phyloP scores from a whole-genome alignment of 1,140 invertebrate genomes.

The Sycophila sp. region DNA sequence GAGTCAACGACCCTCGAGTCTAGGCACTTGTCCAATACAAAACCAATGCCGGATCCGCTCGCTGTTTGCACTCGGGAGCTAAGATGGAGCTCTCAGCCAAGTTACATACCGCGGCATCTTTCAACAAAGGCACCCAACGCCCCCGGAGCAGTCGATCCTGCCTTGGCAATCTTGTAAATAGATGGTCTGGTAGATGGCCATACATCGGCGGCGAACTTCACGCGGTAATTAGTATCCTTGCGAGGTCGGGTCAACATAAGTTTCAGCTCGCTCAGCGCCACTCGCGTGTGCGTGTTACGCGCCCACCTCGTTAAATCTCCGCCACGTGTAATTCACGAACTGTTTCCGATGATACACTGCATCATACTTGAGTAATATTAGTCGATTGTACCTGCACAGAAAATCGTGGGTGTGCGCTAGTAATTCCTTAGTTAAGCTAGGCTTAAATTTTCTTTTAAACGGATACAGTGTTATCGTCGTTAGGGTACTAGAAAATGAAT shows the following conservation, averaged over 20 bases:
- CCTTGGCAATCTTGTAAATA: constrained; percentile 57
- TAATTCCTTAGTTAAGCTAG: too few species aligned
- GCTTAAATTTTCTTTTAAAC: too few species aligned
- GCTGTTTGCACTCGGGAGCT: not conserved
- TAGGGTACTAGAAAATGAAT: too few species aligned
- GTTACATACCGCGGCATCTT: constrained; percentile 14
- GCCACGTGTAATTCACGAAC: not conserved
- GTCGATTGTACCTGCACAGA: too few species aligned
- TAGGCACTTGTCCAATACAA: constrained; percentile 7
- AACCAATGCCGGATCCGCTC: not conserved
- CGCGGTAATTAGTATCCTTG: constrained; percentile 22
- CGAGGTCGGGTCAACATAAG: not conserved
- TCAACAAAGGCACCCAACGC: too few species aligned
- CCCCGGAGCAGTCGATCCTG: not conserved
- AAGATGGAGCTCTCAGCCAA: constrained; percentile 5
- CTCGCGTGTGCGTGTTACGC: not conserved
- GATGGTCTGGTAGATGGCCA: constrained; percentile 44
- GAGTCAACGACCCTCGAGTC: not conserved
- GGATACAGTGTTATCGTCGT: too few species aligned
- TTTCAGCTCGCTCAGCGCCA: constrained; percentile 2
- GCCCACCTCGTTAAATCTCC: not conserved
- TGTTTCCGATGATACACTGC: too few species aligned
- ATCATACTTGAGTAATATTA: too few species aligned
- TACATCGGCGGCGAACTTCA: constrained; percentile 42
- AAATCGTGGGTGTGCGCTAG: too few species aligned